These are phyloP conservation scores for Cantharis nigra DNA, from an alignment of 2,888 invertebrate species.

Conservation along the genomic window DNA sequence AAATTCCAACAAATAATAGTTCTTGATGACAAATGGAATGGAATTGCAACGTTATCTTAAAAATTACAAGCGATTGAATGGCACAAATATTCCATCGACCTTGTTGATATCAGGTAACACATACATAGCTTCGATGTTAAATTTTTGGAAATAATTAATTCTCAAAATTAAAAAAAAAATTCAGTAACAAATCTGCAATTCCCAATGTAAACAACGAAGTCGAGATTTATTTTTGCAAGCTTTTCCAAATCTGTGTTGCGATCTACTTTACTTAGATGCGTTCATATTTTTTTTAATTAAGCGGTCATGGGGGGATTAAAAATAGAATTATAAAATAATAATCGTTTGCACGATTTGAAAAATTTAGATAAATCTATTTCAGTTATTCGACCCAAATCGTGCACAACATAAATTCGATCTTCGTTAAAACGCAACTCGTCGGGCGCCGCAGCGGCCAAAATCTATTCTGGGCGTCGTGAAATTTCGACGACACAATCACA, in stretches of 20 bases:
- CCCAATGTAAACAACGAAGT: background rate
- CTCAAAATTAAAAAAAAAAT: too few relatives aligned
- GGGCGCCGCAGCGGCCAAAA: background rate
- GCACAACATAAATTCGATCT: background rate
- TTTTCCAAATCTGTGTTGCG: background rate
- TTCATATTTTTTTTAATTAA: background rate
- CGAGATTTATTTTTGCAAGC: background rate
- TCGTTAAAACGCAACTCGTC: background rate
- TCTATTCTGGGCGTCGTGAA: background rate
- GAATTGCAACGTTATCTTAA: too few relatives aligned
- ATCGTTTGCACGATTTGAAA: background rate
- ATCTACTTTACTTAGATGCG: background rate
- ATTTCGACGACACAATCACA: background rate
- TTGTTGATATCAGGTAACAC: too few relatives aligned
- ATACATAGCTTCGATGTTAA: too few relatives aligned
- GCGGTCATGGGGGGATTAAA: background rate
- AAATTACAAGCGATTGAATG: too few relatives aligned
- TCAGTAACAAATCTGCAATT: background rate
- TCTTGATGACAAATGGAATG: too few relatives aligned
- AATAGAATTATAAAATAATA: background rate
- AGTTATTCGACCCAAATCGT: background rate
- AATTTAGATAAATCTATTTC: background rate
- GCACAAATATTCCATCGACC: too few relatives aligned
- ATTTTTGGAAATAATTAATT: too few relatives aligned
- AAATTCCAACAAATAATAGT: too few relatives aligned